Evolutionary conservation across 2,113 vertebrate genomes (phyloP).

Genomic region (Pluvialis apricaria): DNA sequence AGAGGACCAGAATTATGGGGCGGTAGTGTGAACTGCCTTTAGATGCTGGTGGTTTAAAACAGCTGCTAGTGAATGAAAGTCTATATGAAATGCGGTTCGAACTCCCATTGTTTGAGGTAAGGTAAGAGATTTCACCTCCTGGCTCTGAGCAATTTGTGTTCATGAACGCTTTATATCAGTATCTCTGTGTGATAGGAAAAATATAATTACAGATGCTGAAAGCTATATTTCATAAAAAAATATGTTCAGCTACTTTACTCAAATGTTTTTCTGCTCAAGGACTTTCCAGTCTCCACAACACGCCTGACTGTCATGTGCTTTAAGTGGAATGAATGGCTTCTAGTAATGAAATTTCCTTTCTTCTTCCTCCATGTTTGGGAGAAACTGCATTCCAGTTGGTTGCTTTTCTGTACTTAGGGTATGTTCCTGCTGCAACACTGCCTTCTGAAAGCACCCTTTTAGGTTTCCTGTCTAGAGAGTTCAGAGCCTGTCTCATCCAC

Average conservation of each 20-base stretch:
- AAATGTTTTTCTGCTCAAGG: neutral
- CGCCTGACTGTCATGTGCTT: neutral
- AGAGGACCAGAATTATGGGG: neutral
- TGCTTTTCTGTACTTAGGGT: neutral
- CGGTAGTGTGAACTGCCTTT: neutral
- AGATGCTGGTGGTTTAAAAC: neutral
- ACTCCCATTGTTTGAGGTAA: neutral
- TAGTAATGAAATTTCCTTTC: neutral
- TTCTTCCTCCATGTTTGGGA: neutral
- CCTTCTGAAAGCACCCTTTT: neutral
- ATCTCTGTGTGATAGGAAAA: neutral
- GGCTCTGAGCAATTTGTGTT: neutral
- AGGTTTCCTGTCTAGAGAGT: neutral
- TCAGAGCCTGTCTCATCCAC: neutral
- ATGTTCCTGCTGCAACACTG: neutral
- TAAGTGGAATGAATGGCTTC: neutral
- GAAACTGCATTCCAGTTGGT: neutral
- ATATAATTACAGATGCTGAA: neutral
- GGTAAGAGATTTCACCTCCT: neutral
- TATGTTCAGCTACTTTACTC: neutral
- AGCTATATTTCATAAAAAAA: neutral
- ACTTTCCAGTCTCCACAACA: neutral
- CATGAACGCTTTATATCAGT: neutral
- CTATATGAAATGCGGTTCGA: neutral
- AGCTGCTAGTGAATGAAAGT: neutral